Evolutionary conservation across 2,113 vertebrate species (phyloP).

Genomic region (Phylloscopus trochiloides): DNA sequence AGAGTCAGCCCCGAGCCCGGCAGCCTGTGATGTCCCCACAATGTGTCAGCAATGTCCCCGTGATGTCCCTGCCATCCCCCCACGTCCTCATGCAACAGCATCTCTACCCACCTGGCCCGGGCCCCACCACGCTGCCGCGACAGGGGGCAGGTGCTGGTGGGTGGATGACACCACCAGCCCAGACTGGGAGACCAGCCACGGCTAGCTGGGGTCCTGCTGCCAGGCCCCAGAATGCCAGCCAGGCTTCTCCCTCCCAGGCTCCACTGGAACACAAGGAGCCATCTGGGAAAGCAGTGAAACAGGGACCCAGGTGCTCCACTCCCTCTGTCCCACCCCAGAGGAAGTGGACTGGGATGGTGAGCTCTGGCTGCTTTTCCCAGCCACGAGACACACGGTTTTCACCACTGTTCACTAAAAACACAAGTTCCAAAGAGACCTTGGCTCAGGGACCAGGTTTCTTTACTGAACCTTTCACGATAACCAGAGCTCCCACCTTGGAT

Average conservation of each 20-base stretch:
- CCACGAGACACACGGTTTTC: fast-evolving
- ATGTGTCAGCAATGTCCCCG: not conserved
- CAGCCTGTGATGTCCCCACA: not conserved
- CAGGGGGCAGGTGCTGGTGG: not conserved
- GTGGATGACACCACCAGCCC: not conserved
- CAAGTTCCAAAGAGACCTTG: not conserved
- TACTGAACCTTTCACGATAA: not conserved
- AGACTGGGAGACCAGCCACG: not conserved
- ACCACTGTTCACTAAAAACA: not conserved
- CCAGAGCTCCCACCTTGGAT: not conserved
- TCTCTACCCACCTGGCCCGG: fast-evolving
- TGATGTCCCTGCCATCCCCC: not conserved
- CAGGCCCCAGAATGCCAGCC: fast-evolving
- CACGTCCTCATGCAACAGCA: not conserved
- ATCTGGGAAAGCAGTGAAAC: not conserved
- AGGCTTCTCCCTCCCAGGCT: not conserved
- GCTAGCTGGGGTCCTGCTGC: not conserved
- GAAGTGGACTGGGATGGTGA: fast-evolving
- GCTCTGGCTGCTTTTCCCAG: not conserved
- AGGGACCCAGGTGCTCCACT: not conserved
- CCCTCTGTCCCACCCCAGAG: not conserved
- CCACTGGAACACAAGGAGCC: not conserved
- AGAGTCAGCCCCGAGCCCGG: not conserved
- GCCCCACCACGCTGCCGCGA: not conserved
- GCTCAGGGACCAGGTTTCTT: constrained; percentile 17